phyloP scores from a whole-genome alignment of 1,140 invertebrate species.

The Drosophila micromelanica region DNA sequence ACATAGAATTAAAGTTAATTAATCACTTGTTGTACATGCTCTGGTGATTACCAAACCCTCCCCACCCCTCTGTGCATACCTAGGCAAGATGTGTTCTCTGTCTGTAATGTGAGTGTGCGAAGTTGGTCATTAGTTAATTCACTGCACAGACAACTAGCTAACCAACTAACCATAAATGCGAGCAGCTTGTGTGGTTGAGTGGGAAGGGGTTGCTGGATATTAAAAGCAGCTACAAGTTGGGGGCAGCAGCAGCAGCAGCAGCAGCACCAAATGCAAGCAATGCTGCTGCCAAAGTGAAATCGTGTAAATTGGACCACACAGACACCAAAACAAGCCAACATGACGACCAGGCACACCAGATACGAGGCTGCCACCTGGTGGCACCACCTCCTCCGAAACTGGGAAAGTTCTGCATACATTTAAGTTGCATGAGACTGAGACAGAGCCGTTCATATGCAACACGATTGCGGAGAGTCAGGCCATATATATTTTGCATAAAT shows the following conservation, averaged over 20 bases:
- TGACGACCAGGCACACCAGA: slow-evolving; percentile 26
- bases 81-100: neutral
- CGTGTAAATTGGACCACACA: slow-evolving; percentile 82
- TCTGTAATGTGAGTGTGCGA: slow-evolving; percentile 15
- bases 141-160: slow-evolving; percentile 65
- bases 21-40: slow-evolving; percentile 53
- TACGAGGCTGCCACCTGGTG: neutral
- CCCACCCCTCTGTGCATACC: neutral
- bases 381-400: slow-evolving; percentile 37
- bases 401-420: slow-evolving; percentile 59
- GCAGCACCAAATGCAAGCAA: slow-evolving; percentile 14
- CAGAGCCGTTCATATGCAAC: slow-evolving; percentile 41
- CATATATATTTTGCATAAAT: slow-evolving; percentile 80
- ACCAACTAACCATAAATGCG: slow-evolving; percentile 74
- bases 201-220: slow-evolving; percentile 1
- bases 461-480: slow-evolving; percentile 15
- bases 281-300: slow-evolving; percentile 70
- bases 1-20: slow-evolving; percentile 57
- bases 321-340: slow-evolving; percentile 54
- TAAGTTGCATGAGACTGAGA: slow-evolving; percentile 32
- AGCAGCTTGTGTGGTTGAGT: slow-evolving; percentile 11
- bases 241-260: slow-evolving; percentile 12
- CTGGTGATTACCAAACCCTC: slow-evolving; percentile 38
- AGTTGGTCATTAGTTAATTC: slow-evolving; percentile 79
- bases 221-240: slow-evolving; percentile 32